These are phyloP conservation scores for Vireo altiloquus DNA, from an alignment of 2,113 vertebrate genomes.

Conservation along the genomic window DNA sequence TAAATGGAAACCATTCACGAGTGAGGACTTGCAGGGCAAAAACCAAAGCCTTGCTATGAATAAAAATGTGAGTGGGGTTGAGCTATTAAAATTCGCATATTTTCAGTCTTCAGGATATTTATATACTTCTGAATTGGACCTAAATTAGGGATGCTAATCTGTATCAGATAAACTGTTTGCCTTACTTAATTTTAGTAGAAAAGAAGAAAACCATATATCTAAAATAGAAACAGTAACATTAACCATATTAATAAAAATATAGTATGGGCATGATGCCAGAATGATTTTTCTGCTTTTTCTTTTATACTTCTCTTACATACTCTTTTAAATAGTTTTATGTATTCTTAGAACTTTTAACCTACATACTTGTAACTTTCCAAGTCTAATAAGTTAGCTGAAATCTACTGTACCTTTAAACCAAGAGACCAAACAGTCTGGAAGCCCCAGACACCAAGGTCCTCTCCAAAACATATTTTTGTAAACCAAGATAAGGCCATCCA, in stretches of 20 bases:
- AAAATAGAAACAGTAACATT: neutral
- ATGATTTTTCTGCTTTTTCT: no score
- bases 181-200: neutral
- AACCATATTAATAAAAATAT: neutral
- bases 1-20: neutral
- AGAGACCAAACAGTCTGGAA: no score
- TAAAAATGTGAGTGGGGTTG: neutral
- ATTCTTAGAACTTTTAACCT: no score
- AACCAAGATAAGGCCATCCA: no score
- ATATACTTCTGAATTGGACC: neutral
- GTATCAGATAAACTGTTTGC: neutral
- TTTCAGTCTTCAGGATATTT: neutral
- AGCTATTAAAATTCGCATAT: neutral
- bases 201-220: neutral
- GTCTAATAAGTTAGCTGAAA: no score
- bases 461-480: no score
- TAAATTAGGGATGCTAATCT: neutral
- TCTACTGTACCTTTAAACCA: no score
- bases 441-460: no score
- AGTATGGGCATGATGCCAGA: no score
- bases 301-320: no score
- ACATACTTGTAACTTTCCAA: no score
- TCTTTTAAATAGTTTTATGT: no score
- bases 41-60: neutral
- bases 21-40: neutral